Evolutionary conservation across 2,888 invertebrate species (phyloP), one percentile per base, ranked within the genome.

Genomic region (Catonia carolina): DNA sequence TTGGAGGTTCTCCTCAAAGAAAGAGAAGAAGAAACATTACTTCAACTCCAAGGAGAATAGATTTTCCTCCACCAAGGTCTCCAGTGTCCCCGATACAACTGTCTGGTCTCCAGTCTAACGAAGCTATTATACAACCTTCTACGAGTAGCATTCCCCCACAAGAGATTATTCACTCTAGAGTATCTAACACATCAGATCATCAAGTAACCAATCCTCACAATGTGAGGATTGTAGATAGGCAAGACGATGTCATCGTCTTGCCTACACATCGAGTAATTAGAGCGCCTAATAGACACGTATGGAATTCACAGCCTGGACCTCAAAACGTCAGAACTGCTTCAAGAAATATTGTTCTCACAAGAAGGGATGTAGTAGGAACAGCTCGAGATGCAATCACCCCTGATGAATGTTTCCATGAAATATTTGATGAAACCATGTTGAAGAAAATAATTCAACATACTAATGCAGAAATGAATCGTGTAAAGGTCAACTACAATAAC

Each of bases 391-490:
- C 27, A 31, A 31, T 49, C 20, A 14, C 33, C 12, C 49, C 33
- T 31, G 7, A 14, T 15, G 27, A 27, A 33, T 49, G 49, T 17
- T 49, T 49, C 49, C 49, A 33, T 31, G 33, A 49, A 33, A 49
- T 49, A 12, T 49, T 49, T 49, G 49, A 49, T 31, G 49, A 33
- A 49, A 10, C 27, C 23, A 49, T 49, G 33, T 10, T 49, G 12
- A 33, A 4, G 7, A 49, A 7, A 33, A 5, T 49, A 31, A 15
- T 33, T 27, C 14, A 14, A 17, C 15, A 33, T 18, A 49, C 49
- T n/a, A 49, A 49, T 33, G 49, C 14, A 49, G 49, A 49, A 49
- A 49, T 49, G 49, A 4, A 49, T 33, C 33, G 33, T 33, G 31
- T 33, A 18, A 49, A 18, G 33, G 33, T 7, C 17, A 31, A 49